Evolutionary conservation across 2,113 vertebrate species (phyloP).

Genomic region (Leptocoma aspasia): DNA sequence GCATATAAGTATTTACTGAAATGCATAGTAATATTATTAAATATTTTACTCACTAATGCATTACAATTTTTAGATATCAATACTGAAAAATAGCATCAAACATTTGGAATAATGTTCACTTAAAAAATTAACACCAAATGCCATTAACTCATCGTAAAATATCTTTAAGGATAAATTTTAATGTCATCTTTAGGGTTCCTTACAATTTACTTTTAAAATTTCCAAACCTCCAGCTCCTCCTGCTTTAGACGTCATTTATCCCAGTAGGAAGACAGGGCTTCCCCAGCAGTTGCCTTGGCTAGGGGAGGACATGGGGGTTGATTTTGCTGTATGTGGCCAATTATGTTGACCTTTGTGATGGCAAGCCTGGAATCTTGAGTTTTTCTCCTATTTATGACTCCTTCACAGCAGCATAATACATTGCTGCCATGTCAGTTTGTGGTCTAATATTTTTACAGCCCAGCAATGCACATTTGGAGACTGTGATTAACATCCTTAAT

Average conservation of each 20-base stretch:
- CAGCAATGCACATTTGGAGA: conserved; percentile 78
- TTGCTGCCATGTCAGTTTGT: conserved; percentile 71
- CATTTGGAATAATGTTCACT: neutral
- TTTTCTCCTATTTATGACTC: conserved; percentile 74
- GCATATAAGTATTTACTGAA: neutral
- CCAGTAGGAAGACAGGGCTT: conserved; percentile 70
- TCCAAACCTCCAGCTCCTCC: conserved; percentile 68
- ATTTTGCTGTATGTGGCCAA: conserved; percentile 83
- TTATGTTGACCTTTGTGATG: conserved; percentile 82
- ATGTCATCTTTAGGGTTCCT: conserved; percentile 63
- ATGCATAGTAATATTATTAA: neutral
- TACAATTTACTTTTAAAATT: conserved; percentile 70
- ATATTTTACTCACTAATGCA: neutral
- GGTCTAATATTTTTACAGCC: conserved; percentile 76
- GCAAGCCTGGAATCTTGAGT: conserved; percentile 69
- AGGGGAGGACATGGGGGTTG: conserved; percentile 67
- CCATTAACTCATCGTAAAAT: conserved; percentile 38
- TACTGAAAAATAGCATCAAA: conserved; percentile 26
- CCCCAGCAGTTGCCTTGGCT: conserved; percentile 62
- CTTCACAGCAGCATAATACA: conserved; percentile 60
- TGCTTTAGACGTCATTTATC: conserved; percentile 74
- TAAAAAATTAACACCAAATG: neutral
- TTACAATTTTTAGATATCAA: neutral
- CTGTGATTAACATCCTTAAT: conserved; percentile 83
- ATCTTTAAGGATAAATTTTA: conserved; percentile 64